These are phyloP conservation scores for Hydractinia echinata DNA, from an alignment of 30 jellyfish, hydroid and myxozoan genomes.

Conservation along the genomic window DNA sequence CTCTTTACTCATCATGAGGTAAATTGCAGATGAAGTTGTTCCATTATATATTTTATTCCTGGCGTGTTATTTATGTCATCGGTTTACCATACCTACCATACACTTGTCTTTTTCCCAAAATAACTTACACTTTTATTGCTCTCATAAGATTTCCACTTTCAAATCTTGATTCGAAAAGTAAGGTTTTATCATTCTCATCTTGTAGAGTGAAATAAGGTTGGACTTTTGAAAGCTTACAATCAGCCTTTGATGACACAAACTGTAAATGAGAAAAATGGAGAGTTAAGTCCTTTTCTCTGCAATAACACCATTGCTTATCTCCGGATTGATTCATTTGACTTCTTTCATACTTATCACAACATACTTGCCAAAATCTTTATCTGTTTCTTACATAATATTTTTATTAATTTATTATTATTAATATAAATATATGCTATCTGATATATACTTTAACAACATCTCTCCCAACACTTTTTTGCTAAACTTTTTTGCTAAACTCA, in stretches of 20 bases:
- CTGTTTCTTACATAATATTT: no score
- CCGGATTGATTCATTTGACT: not conserved
- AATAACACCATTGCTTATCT: not conserved
- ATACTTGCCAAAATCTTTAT: not conserved
- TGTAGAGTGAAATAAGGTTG: slow-evolving; percentile 56
- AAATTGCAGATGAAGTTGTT: no score
- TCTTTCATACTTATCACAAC: not conserved
- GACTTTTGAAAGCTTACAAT: slow-evolving; percentile 23
- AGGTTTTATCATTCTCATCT: slow-evolving; percentile 59
- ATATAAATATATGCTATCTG: not conserved
- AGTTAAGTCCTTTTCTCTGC: not conserved
- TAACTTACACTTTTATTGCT: slow-evolving; percentile 70
- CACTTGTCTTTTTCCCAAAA: not conserved
- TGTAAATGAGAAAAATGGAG: slow-evolving; percentile 9
- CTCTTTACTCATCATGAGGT: no score
- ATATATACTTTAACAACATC: not conserved
- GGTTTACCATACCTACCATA: no score
- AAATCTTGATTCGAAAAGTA: slow-evolving; percentile 78
- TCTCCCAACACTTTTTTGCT: not conserved
- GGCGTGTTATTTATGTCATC: no score
- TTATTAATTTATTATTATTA: not conserved
- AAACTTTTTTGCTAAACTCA: slow-evolving; percentile 26
- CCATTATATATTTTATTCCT: no score
- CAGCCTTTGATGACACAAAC: slow-evolving; percentile 56
- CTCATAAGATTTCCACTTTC: slow-evolving; percentile 90